Conservation (phyloP, 2,797 vertebrate genomes). For the Dicrostonyx torquatus region DNA sequence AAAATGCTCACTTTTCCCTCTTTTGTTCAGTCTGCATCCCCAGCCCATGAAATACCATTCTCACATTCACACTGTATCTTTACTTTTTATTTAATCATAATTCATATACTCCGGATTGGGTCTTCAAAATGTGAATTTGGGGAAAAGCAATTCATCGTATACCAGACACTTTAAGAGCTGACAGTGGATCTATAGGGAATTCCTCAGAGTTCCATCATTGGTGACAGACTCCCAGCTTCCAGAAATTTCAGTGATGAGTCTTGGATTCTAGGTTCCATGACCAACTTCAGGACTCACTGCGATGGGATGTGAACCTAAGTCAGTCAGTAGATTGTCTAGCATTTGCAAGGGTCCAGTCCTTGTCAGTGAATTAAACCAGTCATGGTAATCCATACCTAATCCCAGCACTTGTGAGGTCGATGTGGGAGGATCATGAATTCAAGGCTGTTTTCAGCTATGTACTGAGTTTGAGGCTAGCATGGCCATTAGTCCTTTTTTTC, state of each 20-base stretch:
- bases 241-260: neutral
- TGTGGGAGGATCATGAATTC: neutral
- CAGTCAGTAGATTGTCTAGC: neutral
- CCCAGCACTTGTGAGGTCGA: neutral
- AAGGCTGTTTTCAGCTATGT: neutral
- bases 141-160: neutral
- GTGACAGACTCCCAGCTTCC: neutral
- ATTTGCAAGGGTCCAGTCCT: neutral
- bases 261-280: neutral
- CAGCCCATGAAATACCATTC: fast-evolving
- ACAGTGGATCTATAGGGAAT: neutral
- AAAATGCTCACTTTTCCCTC: neutral
- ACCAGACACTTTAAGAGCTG: neutral
- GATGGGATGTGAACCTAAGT: neutral
- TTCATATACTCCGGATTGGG: neutral
- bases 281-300: neutral
- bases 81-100: neutral
- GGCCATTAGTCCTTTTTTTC: neutral
- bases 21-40: neutral
- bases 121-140: neutral
- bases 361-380: neutral
- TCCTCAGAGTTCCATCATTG: neutral
- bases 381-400: neutral
- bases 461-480: neutral
- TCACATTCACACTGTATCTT: neutral